Evolutionary conservation across 1,140 invertebrate genomes (phyloP), one percentile per base, ranked within the genome.

Genomic region (Nixonia krombeini): DNA sequence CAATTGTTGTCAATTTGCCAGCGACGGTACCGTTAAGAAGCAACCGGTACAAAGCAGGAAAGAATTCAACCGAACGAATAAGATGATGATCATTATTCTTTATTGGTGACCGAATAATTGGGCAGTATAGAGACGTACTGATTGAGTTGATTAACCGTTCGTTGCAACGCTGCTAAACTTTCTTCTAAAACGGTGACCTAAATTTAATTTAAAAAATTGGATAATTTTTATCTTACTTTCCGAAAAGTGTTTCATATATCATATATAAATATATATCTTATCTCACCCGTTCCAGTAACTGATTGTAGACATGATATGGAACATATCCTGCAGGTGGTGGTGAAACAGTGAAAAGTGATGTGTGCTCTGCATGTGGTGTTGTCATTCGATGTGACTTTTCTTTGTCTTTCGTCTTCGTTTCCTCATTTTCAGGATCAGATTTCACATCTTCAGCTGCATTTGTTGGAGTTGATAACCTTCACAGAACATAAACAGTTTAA

Each of bases 211-310:
- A 17, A 38, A 17, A 23, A 23, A 49, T 18, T 37, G 0, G 7
- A 46, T 17, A 40, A 47, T 38, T 29, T 9, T 9, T 8, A 58
- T 31, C 42, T 37, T 41, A 28, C 23, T 28, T 38, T 23, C 38
- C 29, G 8, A 9, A 41, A 17, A 40, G 9, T 45, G 17, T 16
- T 35, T 37, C n/a, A n/a, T n/a, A n/a, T n/a, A n/a, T n/a, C n/a
- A n/a, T n/a, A n/a, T n/a, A n/a, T n/a, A n/a, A n/a, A n/a, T n/a
- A n/a, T n/a, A n/a, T n/a, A n/a, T n/a, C n/a, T n/a, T n/a, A 51
- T 35, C 41, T 76, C 70, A 85, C 84, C 74, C 77, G 81, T 57
- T 85, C 79, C 47, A 84, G 56, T 26, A 85, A 63, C 71, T 85
- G 77, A 68, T 62, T 80, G 51, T 80, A 85, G 53, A 84, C 63